A percentile compares a stretch with the other conserved stretches of the same genome.
Evolutionary conservation across 2,113 vertebrate species (phyloP).

Genomic region (Pogonocichla stellata): DNA sequence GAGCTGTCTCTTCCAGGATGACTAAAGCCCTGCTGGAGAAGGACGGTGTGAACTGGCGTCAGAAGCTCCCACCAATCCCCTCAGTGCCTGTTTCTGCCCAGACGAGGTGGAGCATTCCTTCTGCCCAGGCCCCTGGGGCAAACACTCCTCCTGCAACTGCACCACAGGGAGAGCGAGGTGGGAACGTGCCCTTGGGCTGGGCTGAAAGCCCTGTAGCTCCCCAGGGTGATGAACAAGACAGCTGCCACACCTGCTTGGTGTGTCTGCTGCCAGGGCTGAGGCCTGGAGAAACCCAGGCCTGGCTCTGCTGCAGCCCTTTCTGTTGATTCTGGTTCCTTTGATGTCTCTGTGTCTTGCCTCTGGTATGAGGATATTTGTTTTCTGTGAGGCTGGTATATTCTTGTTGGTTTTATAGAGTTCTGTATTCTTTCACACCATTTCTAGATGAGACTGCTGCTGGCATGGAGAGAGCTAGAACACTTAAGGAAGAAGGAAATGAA

Average conservation of each 20-base stretch:
- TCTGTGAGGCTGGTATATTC: not conserved
- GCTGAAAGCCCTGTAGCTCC: not conserved
- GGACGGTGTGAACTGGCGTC: constrained; percentile 85
- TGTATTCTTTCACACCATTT: not conserved
- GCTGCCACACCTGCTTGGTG: not conserved
- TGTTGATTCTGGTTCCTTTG: not conserved
- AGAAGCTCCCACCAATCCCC: constrained; percentile 88
- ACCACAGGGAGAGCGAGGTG: constrained; percentile 39
- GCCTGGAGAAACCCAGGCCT: not conserved
- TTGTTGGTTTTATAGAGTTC: not conserved
- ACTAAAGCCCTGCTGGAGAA: constrained; percentile 85
- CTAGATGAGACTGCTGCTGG: constrained; percentile 66
- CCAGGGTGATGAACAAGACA: not conserved
- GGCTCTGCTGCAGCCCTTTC: not conserved
- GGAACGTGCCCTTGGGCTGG: not conserved
- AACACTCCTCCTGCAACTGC: constrained; percentile 25
- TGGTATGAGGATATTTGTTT: not conserved
- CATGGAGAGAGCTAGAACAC: constrained; percentile 73
- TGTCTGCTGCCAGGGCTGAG: not conserved
- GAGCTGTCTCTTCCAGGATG: constrained; percentile 79
- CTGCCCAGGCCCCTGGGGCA: constrained; percentile 9
- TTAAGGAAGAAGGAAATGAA: constrained; percentile 92
- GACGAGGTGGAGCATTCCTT: constrained; percentile 68
- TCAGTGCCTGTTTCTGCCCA: constrained; percentile 82
- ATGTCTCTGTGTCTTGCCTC: not conserved